These are phyloP conservation scores for Porites lutea DNA, from an alignment of 64 coral and sea anemone species.

Conservation along the genomic window DNA sequence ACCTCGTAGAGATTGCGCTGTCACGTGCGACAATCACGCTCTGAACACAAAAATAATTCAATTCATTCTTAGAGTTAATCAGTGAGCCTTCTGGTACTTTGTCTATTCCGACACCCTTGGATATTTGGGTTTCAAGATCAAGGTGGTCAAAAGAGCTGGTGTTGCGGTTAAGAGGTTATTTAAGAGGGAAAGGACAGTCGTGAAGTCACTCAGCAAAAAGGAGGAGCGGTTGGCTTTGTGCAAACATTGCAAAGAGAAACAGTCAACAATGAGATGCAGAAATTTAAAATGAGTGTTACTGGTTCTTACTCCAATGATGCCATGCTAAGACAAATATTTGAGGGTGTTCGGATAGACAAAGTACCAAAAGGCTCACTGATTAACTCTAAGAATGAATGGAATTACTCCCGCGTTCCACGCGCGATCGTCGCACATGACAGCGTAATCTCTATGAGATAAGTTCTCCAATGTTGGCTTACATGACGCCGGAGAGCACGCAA, in stretches of 20 bases:
- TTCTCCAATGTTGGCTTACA: background rate
- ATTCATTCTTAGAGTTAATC: conserved; percentile 35
- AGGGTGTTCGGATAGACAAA: conserved; percentile 2
- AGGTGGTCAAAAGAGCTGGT: no score
- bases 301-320: background rate
- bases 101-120: background rate
- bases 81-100: conserved; percentile 8
- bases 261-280: background rate
- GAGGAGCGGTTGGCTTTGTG: background rate
- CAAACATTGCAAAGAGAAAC: conserved; percentile 28
- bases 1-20: background rate
- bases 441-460: background rate
- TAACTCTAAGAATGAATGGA: conserved; percentile 28
- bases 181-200: background rate
- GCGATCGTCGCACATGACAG: background rate
- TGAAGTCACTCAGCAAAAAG: background rate
- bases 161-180: no score
- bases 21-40: background rate
- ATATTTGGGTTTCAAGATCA: background rate
- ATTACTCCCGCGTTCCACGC: conserved; percentile 8
- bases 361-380: conserved; percentile 13
- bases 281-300: background rate
- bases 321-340: conserved; percentile 9
- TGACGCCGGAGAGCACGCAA: no score
- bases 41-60: conserved; percentile 16